Evolutionary conservation across 2,888 invertebrate genomes (phyloP), one percentile per base, ranked within the genome.

Genomic region (Pteria penguin): DNA sequence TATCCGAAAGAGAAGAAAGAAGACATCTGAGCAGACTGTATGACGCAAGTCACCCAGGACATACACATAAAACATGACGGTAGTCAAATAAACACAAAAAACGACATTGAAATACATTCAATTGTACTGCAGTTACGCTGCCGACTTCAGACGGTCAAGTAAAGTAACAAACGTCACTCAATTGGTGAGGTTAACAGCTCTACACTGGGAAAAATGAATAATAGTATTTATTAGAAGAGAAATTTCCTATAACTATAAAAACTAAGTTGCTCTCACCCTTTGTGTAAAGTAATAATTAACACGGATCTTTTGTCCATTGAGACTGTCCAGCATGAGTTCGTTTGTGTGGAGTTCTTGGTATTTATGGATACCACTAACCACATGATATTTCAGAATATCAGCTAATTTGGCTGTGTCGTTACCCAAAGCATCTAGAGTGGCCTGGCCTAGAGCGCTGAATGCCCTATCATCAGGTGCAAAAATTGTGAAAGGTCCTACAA

Each of bases 321-420:
- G 54, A 60, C 74, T 78, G 31, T 71, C 75, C 36, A 86, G 57
- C 76, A 72, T 70, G 62, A 79, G 75, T 54, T 86, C 86, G 66
- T 86, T 86, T 36, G 78, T 72, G 57, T 57, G 74, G 0, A 86
- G 72, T 27, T 84, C 83, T 18, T 55, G 55, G 1, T 55, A 26
- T 45, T 69, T 78, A 60, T 73, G 68, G 0, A 52, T 73, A 2
- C 83, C 85, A 8, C 67, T 70, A 24, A 86, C 84, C 31, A 85
- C 83, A 72, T 86, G 86, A 73, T 84, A 84, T 52, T 83, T 83
- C 26, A 86, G 78, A 11, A 84, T 61, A 4, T 82, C 61, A 18
- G 80, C 75, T 2, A 85, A 62, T 4, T 76, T 67, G 0, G 71
- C 63, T 3, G 78, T 61, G 36, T 85, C 82, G 27, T 58, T 77